Conservation (phyloP, 2,888 invertebrate genomes). For the Clivina fossor region DNA sequence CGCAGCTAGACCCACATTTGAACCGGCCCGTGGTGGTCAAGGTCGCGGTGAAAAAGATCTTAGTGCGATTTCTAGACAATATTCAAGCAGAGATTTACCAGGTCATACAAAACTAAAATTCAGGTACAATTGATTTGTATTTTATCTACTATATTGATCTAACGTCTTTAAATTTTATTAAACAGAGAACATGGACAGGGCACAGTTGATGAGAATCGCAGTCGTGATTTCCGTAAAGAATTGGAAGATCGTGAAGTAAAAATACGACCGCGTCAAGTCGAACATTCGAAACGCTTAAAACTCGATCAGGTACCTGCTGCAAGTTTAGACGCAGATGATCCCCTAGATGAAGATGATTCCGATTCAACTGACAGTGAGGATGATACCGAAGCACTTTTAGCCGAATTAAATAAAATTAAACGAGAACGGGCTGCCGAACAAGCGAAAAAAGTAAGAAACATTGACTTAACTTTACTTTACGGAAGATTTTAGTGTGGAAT, state of each 20-base stretch:
- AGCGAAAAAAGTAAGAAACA: conserved; percentile 78
- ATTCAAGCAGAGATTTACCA: conserved; percentile 95
- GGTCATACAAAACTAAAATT: conserved; percentile 96
- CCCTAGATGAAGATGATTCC: conserved; percentile 79
- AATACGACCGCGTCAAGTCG: conserved; percentile 51
- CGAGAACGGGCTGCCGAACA: conserved; percentile 92
- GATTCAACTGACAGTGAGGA: conserved; percentile 87
- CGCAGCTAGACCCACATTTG: conserved; percentile 97
- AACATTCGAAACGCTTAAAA: conserved; percentile 65
- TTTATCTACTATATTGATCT: conserved; percentile 10
- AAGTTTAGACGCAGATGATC: conserved; percentile 96
- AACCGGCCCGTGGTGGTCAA: conserved; percentile 94
- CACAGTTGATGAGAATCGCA: conserved; percentile 84
- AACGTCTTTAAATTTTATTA: conserved; percentile 26
- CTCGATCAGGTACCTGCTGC: conserved; percentile 79
- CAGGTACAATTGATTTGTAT: conserved; percentile 67
- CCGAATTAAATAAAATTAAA: conserved; percentile 93
- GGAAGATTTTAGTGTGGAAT: too few species aligned
- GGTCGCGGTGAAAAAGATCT: conserved; percentile 97
- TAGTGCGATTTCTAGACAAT: conserved; percentile 96
- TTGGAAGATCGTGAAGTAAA: conserved; percentile 75
- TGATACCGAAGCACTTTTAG: conserved; percentile 90
- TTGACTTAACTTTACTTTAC: too few species aligned
- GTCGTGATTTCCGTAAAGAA: conserved; percentile 92
- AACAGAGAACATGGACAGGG: conserved; percentile 93